These are phyloP conservation scores for Ameiurus melas DNA, from an alignment of 2,113 vertebrate genomes.

Conservation along the genomic window DNA sequence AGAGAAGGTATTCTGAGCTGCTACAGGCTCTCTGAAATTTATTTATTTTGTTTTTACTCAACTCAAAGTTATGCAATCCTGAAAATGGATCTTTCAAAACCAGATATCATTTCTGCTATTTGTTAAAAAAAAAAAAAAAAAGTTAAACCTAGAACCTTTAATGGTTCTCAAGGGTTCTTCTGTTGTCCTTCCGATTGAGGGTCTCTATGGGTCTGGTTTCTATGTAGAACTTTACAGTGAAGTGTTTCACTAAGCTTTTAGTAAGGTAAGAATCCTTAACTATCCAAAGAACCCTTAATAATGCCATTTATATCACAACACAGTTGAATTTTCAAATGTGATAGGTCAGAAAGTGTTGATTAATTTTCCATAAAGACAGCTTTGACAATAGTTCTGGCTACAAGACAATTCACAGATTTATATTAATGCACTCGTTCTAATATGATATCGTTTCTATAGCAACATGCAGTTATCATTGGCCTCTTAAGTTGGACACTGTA, in stretches of 20 bases:
- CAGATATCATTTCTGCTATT: not conserved
- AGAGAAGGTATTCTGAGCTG: not conserved
- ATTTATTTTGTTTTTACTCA: not conserved
- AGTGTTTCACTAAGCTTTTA: not conserved
- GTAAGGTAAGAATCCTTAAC: not conserved
- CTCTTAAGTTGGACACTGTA: not conserved
- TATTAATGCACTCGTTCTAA: not conserved
- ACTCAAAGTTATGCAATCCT: not conserved
- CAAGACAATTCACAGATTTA: not conserved
- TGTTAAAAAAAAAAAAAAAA: not conserved
- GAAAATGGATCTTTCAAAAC: not conserved
- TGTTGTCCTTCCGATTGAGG: not conserved
- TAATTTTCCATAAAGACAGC: not conserved
- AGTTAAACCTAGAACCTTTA: not conserved
- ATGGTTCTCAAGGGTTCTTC: not conserved
- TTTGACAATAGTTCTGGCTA: not conserved
- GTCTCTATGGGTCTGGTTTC: not conserved
- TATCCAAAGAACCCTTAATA: too few relatives aligned
- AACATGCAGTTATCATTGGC: not conserved
- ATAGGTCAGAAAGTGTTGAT: not conserved
- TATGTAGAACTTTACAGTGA: not conserved
- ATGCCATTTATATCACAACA: too few relatives aligned
- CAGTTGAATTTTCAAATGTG: too few relatives aligned
- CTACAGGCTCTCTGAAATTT: not conserved
- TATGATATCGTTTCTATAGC: not conserved